Evolutionary conservation across 2,113 vertebrate species (phyloP).

Genomic region (Trogon surrucura): DNA sequence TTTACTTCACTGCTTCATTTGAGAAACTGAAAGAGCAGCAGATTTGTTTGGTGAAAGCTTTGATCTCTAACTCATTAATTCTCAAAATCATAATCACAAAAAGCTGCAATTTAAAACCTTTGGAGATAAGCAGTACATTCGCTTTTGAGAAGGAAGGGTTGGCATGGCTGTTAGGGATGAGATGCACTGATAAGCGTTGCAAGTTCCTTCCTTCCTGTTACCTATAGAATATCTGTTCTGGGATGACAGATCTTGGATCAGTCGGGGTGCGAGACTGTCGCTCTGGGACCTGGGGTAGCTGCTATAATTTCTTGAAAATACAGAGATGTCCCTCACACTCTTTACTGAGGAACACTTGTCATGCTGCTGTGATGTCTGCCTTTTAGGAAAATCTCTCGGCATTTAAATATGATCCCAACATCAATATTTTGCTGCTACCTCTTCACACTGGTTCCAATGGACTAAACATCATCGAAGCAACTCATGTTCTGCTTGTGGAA

Average conservation of each 20-base stretch:
- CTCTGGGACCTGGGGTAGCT: neutral
- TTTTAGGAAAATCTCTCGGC: constrained; percentile 95
- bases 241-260: neutral
- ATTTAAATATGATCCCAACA: constrained; percentile 94
- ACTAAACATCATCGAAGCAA: constrained; percentile 97
- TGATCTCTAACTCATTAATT: neutral
- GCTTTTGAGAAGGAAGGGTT: neutral
- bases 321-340: neutral
- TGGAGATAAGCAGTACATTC: neutral
- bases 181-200: neutral
- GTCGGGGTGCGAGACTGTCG: neutral
- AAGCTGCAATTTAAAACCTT: neutral
- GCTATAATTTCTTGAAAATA: neutral
- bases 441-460: constrained; percentile 98
- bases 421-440: constrained; percentile 97
- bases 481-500: constrained; percentile 94
- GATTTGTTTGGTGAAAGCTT: neutral
- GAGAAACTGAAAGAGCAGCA: neutral
- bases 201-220: neutral
- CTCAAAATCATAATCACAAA: neutral
- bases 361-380: constrained; percentile 43
- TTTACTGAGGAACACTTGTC: neutral
- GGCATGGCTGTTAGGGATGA: neutral
- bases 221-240: neutral
- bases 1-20: neutral